phyloP scores from a whole-genome alignment of 2,888 invertebrate species.

The Heteropelma amictum region DNA sequence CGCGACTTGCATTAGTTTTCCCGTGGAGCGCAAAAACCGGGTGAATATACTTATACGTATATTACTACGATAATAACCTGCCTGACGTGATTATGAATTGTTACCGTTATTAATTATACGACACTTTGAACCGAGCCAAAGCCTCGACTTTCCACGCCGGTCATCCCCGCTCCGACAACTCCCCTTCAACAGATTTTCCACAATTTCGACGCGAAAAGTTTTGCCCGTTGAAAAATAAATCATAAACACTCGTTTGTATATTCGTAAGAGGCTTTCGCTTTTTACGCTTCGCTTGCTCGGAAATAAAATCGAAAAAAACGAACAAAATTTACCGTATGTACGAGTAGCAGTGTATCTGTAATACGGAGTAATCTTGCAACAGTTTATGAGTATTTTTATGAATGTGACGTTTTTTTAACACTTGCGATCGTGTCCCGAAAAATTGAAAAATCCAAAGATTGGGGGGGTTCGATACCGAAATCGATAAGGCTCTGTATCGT shows the following conservation, averaged over 20 bases:
- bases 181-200: not conserved
- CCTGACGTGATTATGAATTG: conserved; percentile 4
- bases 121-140: conserved; percentile 23
- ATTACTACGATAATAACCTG: conserved; percentile 9
- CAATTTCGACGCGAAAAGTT: conserved; percentile 29
- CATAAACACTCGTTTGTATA: not conserved
- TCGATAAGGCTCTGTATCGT: no score
- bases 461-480: no score
- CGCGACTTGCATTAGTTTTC: conserved; percentile 45
- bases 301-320: no score
- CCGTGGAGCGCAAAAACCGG: conserved; percentile 32
- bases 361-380: no score
- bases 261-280: conserved; percentile 26
- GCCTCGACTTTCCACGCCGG: conserved; percentile 3
- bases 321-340: no score
- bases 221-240: conserved; percentile 4
- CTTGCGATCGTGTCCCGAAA: no score
- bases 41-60: conserved; percentile 15
- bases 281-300: not conserved
- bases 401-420: no score
- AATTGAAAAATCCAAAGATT: no score
- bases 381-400: no score
- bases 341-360: no score
- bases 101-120: conserved; percentile 26
- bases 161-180: not conserved